phyloP scores from a whole-genome alignment of 2,113 vertebrate species.

The Thinocorus orbignyianus region DNA sequence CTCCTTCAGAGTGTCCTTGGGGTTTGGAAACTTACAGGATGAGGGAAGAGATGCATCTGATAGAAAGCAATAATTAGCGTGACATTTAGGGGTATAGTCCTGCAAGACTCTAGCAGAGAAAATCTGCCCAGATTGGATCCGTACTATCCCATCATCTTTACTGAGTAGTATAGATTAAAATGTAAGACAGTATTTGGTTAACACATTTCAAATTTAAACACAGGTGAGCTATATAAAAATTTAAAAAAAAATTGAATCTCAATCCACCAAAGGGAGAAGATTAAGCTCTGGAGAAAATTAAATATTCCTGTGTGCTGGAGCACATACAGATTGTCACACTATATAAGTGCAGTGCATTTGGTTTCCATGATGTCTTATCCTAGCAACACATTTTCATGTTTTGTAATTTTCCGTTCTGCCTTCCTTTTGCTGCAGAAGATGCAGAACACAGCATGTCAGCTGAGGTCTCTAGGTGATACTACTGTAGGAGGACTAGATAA shows the following conservation, averaged over 20 bases:
- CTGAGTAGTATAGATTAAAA: neutral
- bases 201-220: neutral
- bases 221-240: neutral
- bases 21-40: neutral
- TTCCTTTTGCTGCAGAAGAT: constrained; percentile 20
- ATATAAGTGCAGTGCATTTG: neutral
- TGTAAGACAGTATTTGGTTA: neutral
- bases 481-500: neutral
- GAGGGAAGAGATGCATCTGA: neutral
- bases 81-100: neutral
- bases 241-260: neutral
- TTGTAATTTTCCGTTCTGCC: neutral
- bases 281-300: neutral
- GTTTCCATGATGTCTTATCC: constrained; percentile 27
- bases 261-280: neutral
- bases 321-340: neutral
- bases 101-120: neutral
- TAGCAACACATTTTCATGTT: constrained; percentile 16
- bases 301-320: neutral
- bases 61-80: neutral
- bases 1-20: constrained; percentile 41
- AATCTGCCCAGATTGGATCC: neutral
- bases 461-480: constrained; percentile 5
- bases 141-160: neutral
- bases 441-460: neutral